Evolutionary conservation across 35 echinoderm and acorn worm species (phyloP).

Genomic region (Heliocidaris erythrogramma): DNA sequence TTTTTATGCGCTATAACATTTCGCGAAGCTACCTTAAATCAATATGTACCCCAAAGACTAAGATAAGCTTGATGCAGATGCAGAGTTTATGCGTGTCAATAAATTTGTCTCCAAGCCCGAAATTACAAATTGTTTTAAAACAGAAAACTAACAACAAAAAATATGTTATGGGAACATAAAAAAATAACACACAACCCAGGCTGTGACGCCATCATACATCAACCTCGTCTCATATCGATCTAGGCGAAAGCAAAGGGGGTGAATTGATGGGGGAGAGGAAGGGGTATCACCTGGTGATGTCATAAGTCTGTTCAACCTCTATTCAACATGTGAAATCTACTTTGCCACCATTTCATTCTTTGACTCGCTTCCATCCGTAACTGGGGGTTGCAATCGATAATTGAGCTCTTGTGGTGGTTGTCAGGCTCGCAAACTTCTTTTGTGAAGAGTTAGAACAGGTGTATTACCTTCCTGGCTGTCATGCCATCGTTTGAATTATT

Average conservation of each 20-base stretch:
- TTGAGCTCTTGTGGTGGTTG: neutral
- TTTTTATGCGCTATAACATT: no score
- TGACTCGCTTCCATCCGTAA: neutral
- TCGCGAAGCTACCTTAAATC: no score
- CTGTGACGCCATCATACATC: neutral
- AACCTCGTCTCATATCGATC: neutral
- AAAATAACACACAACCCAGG: neutral
- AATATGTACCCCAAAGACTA: neutral
- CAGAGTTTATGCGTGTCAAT: neutral
- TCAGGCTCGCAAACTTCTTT: neutral
- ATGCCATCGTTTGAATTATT: neutral
- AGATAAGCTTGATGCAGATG: no score
- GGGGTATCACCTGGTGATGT: neutral
- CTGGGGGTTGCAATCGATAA: neutral
- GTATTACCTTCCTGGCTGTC: neutral
- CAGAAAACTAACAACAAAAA: no score
- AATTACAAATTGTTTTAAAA: no score
- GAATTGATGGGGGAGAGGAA: neutral
- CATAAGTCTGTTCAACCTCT: neutral
- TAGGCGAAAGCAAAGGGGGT: neutral
- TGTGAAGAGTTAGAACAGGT: neutral
- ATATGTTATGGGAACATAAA: no score
- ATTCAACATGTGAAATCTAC: slow-evolving; percentile 3
- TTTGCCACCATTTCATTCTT: neutral
- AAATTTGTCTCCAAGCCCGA: neutral